Percentiles rank a stretch among this genome's conserved stretches.
Conservation (phyloP, 2,797 vertebrate genomes). For the Morus bassanus region DNA sequence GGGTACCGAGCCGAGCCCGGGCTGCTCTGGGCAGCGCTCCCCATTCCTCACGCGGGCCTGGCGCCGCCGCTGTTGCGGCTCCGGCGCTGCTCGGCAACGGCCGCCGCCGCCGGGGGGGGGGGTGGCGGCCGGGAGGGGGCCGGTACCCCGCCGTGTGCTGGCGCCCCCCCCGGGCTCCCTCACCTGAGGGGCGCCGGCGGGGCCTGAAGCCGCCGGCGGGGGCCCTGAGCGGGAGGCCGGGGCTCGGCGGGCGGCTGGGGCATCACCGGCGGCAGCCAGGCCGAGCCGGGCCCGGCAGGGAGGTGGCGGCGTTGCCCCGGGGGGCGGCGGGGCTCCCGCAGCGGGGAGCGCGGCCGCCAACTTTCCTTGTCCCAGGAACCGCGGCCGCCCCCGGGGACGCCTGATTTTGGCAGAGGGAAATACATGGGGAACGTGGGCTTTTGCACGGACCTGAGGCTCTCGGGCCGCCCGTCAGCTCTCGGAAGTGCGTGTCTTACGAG, state of each 20-base stretch:
- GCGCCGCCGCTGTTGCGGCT: neutral
- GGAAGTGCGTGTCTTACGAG: neutral
- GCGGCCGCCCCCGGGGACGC: neutral
- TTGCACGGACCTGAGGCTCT: neutral
- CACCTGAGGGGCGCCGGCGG: neutral
- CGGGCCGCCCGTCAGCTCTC: neutral
- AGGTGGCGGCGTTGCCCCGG: neutral
- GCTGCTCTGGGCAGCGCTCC: neutral
- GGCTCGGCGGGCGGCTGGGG: neutral
- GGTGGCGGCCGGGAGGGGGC: neutral
- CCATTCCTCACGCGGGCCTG: constrained; percentile 38
- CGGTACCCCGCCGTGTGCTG: neutral
- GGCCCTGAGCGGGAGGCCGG: neutral
- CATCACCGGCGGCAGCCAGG: neutral
- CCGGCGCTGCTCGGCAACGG: constrained; percentile 31
- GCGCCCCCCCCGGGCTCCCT: neutral
- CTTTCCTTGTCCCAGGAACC: neutral
- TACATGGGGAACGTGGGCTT: neutral
- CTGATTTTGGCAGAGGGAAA: neutral
- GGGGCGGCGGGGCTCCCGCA: neutral
- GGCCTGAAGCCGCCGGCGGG: neutral
- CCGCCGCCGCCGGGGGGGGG: neutral
- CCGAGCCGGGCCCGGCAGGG: neutral
- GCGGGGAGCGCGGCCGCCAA: neutral
- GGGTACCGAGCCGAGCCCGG: neutral